These are phyloP conservation scores for Megaceryle alcyon DNA, from an alignment of 2,797 vertebrate species.

Conservation along the genomic window DNA sequence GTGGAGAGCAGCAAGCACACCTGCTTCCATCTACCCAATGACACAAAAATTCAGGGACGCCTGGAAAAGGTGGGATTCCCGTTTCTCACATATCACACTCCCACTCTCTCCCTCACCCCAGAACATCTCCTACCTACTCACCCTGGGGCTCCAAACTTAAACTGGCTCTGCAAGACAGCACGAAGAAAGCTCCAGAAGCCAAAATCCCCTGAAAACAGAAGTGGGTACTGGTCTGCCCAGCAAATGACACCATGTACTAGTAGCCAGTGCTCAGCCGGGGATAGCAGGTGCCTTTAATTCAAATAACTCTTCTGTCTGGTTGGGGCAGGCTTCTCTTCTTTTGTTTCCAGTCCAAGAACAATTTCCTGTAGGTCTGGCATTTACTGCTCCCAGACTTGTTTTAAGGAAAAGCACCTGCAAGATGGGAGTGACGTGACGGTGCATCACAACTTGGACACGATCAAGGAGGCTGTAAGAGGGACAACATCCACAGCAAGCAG, in stretches of 20 bases:
- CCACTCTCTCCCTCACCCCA: not conserved
- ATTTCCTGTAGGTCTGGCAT: not conserved
- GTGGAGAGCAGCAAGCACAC: not conserved
- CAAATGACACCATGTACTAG: not conserved
- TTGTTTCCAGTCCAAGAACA: not conserved
- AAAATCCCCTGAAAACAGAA: not conserved
- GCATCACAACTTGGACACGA: not conserved
- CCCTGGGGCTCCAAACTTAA: not conserved
- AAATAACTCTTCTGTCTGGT: not conserved
- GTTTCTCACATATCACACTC: not conserved
- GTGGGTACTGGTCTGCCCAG: not conserved
- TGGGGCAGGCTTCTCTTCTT: not conserved
- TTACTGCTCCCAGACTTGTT: not conserved
- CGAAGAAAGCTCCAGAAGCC: not conserved
- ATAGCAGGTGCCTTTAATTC: not conserved
- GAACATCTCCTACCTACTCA: not conserved
- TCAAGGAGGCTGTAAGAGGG: rapidly evolving
- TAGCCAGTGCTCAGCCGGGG: not conserved
- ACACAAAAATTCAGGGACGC: not conserved
- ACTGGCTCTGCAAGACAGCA: not conserved
- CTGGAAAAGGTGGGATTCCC: constrained; percentile 3
- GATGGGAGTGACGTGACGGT: not conserved
- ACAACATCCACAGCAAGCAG: not conserved
- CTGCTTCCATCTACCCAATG: not conserved
- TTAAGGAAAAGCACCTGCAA: not conserved